Evolutionary conservation across 2,113 vertebrate species (phyloP).

Genomic region (Ammospiza nelsoni): DNA sequence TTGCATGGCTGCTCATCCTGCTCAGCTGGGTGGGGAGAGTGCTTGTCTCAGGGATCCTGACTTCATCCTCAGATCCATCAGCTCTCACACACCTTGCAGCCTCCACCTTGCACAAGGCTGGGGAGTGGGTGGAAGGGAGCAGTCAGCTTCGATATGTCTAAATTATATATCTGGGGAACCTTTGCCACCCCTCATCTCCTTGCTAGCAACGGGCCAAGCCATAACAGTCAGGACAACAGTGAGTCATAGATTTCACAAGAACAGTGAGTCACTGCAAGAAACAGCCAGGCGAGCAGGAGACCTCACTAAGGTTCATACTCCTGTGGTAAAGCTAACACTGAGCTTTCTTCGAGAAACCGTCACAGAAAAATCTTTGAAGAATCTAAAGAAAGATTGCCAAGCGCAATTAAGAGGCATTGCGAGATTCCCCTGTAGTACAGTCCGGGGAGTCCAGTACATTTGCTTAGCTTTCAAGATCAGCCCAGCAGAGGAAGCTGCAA

Average conservation of each 20-base stretch:
- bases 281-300: background rate
- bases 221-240: slow-evolving; percentile 34
- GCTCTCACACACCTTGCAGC: background rate
- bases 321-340: background rate
- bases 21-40: background rate
- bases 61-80: background rate
- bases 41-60: background rate
- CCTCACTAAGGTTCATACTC: background rate
- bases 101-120: background rate
- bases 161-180: background rate
- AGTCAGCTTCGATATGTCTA: background rate
- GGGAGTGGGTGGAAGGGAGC: slow-evolving; percentile 32
- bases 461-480: background rate
- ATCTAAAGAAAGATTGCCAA: background rate
- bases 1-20: background rate
- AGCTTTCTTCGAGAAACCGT: background rate
- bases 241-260: slow-evolving; percentile 52
- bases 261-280: slow-evolving; percentile 29
- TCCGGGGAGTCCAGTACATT: background rate
- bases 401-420: background rate
- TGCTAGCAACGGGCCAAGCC: background rate
- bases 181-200: background rate
- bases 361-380: background rate
- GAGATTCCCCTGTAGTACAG: background rate
- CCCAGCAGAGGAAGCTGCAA: background rate